Evolutionary conservation across 2,888 invertebrate genomes (phyloP).

Genomic region (Therioaphis trifolii): DNA sequence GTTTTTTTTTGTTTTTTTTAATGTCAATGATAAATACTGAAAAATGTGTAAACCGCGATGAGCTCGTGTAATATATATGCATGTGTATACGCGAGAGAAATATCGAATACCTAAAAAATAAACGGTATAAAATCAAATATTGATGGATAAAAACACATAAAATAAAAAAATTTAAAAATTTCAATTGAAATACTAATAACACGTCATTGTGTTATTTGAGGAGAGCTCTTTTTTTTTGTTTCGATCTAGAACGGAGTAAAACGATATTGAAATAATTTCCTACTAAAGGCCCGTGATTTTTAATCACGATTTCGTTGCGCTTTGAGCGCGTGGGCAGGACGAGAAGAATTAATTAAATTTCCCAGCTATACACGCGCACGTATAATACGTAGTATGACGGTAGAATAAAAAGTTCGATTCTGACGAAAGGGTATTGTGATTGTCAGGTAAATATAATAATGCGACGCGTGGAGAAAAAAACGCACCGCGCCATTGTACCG

Average conservation of each 20-base stretch:
- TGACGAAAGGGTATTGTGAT: constrained; percentile 26
- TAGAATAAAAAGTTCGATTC: constrained; percentile 31
- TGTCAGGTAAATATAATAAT: constrained; percentile 52
- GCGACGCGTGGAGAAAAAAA: constrained; percentile 7
- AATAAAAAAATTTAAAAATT: no score
- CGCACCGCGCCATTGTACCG: constrained; percentile 19
- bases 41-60: no score
- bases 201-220: no score
- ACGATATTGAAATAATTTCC: constrained; percentile 9
- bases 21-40: no score
- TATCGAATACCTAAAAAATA: no score
- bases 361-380: background rate
- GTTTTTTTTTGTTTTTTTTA: no score
- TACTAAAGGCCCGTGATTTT: constrained; percentile 17
- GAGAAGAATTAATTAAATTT: constrained; percentile 44
- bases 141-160: no score
- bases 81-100: no score
- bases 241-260: constrained; percentile 9
- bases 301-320: constrained; percentile 12
- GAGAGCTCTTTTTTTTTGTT: constrained; percentile 5
- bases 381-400: background rate
- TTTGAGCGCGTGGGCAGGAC: background rate
- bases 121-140: no score
- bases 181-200: no score
- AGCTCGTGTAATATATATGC: no score